Percentiles rank a stretch among this genome's conserved stretches.
Evolutionary conservation across 2,797 vertebrate species (phyloP).

Genomic region (Pelobates cultripes): DNA sequence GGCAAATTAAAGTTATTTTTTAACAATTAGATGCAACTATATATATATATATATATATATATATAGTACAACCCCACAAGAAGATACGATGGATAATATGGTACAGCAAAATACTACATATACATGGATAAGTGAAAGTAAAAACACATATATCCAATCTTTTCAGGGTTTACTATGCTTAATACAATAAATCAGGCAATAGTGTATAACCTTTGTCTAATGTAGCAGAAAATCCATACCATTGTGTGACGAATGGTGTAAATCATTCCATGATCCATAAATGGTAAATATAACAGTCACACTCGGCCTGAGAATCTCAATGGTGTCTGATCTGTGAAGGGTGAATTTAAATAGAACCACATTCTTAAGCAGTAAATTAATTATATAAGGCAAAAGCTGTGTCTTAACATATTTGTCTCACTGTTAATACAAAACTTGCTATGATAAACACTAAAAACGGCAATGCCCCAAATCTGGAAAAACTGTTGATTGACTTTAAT

Average conservation of each 20-base stretch:
- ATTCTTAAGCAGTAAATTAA: too few relatives aligned
- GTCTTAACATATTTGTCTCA: not conserved
- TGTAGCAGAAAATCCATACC: slow-evolving; percentile 50
- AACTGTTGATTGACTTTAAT: too few relatives aligned
- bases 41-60: too few relatives aligned
- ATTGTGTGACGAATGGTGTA: slow-evolving; percentile 40
- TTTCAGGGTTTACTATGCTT: slow-evolving; percentile 37
- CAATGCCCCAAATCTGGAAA: too few relatives aligned
- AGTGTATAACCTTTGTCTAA: slow-evolving; percentile 43
- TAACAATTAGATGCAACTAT: slow-evolving; percentile 31
- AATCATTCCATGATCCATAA: slow-evolving; percentile 40
- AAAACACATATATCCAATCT: slow-evolving; percentile 41
- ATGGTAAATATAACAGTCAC: slow-evolving; percentile 35
- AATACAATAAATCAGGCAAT: slow-evolving; percentile 49
- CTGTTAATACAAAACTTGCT: not conserved
- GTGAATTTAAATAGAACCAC: not conserved
- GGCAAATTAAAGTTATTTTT: too few relatives aligned
- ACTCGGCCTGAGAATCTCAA: slow-evolving; percentile 13
- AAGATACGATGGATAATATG: slow-evolving; percentile 32
- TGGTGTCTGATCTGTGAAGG: not conserved
- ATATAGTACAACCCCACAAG: not conserved
- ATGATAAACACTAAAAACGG: not conserved
- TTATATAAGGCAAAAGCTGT: not conserved
- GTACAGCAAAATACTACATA: slow-evolving; percentile 25
- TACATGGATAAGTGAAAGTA: slow-evolving; percentile 41